Base-by-base conservation (phyloP, 2,797 vertebrate genomes). In the Coluber constrictor region DNA sequence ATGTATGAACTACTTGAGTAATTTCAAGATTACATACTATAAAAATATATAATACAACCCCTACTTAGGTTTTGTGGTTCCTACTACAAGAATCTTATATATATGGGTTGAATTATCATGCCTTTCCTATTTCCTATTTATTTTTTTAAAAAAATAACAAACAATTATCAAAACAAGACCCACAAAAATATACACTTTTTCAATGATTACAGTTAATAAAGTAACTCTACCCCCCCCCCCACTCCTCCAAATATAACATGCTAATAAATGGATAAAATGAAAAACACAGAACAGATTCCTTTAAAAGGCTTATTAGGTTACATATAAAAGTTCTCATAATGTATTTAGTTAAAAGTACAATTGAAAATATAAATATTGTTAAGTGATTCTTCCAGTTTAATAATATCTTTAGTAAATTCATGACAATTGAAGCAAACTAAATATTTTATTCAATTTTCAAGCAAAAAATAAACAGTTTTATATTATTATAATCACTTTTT, bases 271-370 rank as follows among this genome's bases (percentile, higher is more conserved):
- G 89, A 96, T 95, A 60, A 88, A 18, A 32, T 43, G 56, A 6
- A 83, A 93, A 96, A 89, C 88, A 95, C 8, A 86, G 96, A 97
- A 97, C 96, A 97, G 93, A 93, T 60, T 97, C 96, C 95, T 95
- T 95, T 96, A 97, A 97, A 97, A 97, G 95, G 29, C 90, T 96
- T 95, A 95, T 94, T 70, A 94, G 91, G 94, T 3, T 23, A 95
- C 95, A 97, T 96, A 96, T 96, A 96, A 94, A 95, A 96, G 93
- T 93, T 96, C 91, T 95, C 90, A 96, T 96, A 95, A 96, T 97
- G 96, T 93, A 92, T 92, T 96, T 96, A 96, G 95, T 96, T 97
- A 97, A 20, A 37, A 95, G 93, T 96, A 86, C 59, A 92, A 94
- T 63, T 90, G 43, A 93, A 93, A 95, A 93, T 20, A 95, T 93